Conservation (phyloP, 2,797 vertebrate species). For the Cuculus canorus region DNA sequence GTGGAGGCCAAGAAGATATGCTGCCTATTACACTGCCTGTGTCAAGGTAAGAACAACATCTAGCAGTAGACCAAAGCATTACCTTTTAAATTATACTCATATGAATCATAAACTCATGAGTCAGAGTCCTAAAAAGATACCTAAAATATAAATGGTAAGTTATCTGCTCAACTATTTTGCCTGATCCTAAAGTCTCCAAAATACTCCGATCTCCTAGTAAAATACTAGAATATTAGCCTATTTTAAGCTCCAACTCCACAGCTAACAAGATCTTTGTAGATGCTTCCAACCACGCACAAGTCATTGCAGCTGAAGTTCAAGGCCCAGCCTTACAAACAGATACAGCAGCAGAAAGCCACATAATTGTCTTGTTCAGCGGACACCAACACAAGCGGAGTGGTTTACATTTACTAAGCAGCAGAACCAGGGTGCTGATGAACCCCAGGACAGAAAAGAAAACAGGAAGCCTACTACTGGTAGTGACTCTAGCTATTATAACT, state of each 20-base stretch:
- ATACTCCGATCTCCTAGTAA: constrained; percentile 7
- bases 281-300: neutral
- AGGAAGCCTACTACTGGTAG: neutral
- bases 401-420: neutral
- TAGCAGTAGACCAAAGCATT: neutral
- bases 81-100: neutral
- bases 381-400: neutral
- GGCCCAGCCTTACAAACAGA: neutral
- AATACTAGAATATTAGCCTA: constrained; percentile 5
- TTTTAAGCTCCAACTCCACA: neutral
- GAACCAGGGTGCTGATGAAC: neutral
- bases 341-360: neutral
- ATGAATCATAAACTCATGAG: neutral
- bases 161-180: constrained; percentile 15
- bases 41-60: neutral
- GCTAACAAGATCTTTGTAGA: neutral
- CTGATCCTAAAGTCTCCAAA: constrained; percentile 4
- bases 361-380: fast-evolving
- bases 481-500: neutral
- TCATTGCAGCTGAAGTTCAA: neutral
- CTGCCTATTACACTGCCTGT: neutral
- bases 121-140: constrained; percentile 18
- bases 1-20: neutral
- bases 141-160: constrained; percentile 11
- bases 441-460: neutral